A percentile compares a stretch with the other conserved stretches of the same genome.
Conservation (phyloP, 2,113 vertebrate genomes). For the Cyprinodon tularosa region DNA sequence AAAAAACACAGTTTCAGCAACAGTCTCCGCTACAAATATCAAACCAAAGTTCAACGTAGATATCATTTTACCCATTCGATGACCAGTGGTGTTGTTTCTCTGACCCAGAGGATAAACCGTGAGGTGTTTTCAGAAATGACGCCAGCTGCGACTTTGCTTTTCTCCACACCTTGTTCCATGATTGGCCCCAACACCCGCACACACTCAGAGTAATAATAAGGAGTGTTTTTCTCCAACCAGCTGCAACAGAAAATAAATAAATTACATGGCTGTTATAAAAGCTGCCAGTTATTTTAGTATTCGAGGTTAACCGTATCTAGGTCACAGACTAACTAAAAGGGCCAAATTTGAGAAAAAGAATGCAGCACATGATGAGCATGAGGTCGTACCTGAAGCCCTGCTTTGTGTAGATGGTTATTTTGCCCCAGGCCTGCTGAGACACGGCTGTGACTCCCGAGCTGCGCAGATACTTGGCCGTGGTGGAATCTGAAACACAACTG, state of each 20-base stretch:
- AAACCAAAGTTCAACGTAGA: background rate
- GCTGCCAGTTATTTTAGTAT: no score
- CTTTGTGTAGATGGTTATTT: slow-evolving; percentile 78
- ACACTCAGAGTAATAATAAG: slow-evolving; percentile 77
- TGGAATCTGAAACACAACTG: slow-evolving; percentile 61
- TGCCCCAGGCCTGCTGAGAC: slow-evolving; percentile 83
- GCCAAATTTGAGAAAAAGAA: background rate
- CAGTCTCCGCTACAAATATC: background rate
- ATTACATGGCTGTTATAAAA: no score
- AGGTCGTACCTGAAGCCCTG: slow-evolving; percentile 84
- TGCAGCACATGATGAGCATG: background rate
- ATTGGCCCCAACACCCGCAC: slow-evolving; percentile 71
- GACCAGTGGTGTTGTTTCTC: slow-evolving; percentile 73
- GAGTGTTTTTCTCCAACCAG: slow-evolving; percentile 85
- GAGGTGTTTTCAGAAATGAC: slow-evolving; percentile 71
- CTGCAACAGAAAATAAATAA: slow-evolving; percentile 62
- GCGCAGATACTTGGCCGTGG: slow-evolving; percentile 76
- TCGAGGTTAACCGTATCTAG: background rate
- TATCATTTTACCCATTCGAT: slow-evolving; percentile 83
- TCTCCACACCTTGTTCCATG: slow-evolving; percentile 78
- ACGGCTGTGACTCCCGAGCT: slow-evolving; percentile 81
- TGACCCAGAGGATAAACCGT: slow-evolving; percentile 76
- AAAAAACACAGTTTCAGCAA: background rate
- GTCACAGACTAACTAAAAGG: background rate
- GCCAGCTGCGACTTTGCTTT: slow-evolving; percentile 50